Evolutionary conservation across 2,113 vertebrate species (phyloP), one percentile per base, ranked within the genome.

Genomic region (Sinocyclocheilus anshuiensis): DNA sequence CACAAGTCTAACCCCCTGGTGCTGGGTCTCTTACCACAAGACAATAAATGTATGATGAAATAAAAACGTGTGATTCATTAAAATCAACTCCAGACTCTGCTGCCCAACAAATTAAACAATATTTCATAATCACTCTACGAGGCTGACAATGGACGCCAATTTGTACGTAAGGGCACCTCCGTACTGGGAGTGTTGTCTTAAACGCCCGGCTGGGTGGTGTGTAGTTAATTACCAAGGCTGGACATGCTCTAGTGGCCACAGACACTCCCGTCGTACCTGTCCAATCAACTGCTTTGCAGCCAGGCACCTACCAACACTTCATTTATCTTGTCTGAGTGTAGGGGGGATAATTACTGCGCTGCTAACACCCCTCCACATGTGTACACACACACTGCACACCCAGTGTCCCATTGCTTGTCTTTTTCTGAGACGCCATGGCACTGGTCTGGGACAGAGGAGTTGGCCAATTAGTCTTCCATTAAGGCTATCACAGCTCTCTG

Each of bases 281-380:
- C 94, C 93, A 95, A 95, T 96, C 94, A 95, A 94, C 90, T 93
- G 95, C 95, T 94, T 96, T 96, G 95, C 92, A 93, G 96, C 95
- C 96, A 94, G 95, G 97, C 95, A 94, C 94, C 94, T 93, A 96
- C 96, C 95, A 95, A 95, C 94, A 95, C 96, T 97, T 97, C 96
- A 96, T 99, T 98, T 98, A 96, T 99, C 97, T 98, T 98, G 96
- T 98, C 96, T 95, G 93, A 92, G 89, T 89, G 91, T 72, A 72
- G 90, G 84, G 88, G 94, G 94, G 95, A 94, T 97, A 96, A 96
- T 96, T 96, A 96, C 95, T 94, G 92, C 92, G 93, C 94, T 76
- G 94, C 94, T 94, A 92, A 92, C 94, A 90, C 79, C 92, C 90
- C 93, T 92, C 91, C 96, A 94, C 94, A 95, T 95, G 93, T 94